Base-by-base conservation (phyloP, 2,888 invertebrate genomes). In the Anthrax anthrax region DNA sequence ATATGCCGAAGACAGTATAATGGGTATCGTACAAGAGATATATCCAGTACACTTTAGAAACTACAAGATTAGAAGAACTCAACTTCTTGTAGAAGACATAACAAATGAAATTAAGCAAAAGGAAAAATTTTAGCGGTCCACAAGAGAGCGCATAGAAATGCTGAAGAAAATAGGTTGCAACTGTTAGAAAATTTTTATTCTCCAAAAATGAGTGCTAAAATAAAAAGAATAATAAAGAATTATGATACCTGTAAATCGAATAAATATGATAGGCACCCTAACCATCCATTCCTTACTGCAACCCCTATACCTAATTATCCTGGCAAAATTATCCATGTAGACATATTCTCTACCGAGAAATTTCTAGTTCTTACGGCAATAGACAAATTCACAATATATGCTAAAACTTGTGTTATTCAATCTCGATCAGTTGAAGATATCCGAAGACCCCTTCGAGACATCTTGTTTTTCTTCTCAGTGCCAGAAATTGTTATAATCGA, bases 341-440 rank as follows among this genome's bases (percentile, higher is more conserved):
- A 48, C 36, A 45, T 48, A 10, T 40, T n/a, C 13, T 27, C 39
- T 6, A 40, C 39, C 6, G 38, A 44, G 23, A 18, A 18, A 27
- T 2, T 42, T n/a, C 17, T 36, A 1, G 19, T 47, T 13, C 44
- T 52, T 1, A 51, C 51, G 1, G 52, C 50, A 18, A 23, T 50
- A 14, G 49, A 51, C 17, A 51, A 49, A 43, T 50, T 52, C 18
- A 45, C 50, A 1, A 51, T 49, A 38, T 51, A 47, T 18, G 51
- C 47, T 14, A 42, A 41, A 23, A 36, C 46, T 2, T 46, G 41
- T n/a, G 32, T 32, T 3, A 34, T 50, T 3, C 38, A 42, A 36
- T 50, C 47, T n/a, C 39, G 42, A 41, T 18, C 47, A 14, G 34
- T 44, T 3, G 38, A 46, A 27, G 47, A 50, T 23, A 27, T 47